These are phyloP conservation scores for Drosophila yooni DNA, from an alignment of 2,888 invertebrate genomes.

Conservation along the genomic window DNA sequence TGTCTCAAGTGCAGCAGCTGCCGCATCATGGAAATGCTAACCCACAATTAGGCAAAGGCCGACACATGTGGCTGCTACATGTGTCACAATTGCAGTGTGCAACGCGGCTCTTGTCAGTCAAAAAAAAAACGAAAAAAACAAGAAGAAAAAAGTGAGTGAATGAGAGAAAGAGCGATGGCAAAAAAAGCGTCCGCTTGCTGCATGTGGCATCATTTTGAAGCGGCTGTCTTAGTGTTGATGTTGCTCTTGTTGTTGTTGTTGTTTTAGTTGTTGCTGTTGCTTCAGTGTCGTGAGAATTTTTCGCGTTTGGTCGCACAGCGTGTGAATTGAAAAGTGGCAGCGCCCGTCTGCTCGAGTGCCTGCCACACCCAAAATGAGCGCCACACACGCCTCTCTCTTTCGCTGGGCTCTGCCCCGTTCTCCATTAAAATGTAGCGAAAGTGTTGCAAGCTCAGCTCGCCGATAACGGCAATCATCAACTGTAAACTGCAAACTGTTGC, in stretches of 20 bases:
- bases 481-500: slow-evolving; percentile 54
- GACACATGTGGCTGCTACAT: slow-evolving; percentile 62
- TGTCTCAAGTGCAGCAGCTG: slow-evolving; percentile 19
- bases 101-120: slow-evolving; percentile 52
- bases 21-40: slow-evolving; percentile 53
- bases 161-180: slow-evolving; percentile 22
- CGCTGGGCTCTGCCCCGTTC: slow-evolving; percentile 7
- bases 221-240: slow-evolving; percentile 54
- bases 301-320: slow-evolving; percentile 81
- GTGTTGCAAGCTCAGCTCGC: slow-evolving; percentile 58
- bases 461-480: slow-evolving; percentile 19
- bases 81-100: slow-evolving; percentile 62
- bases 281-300: slow-evolving; percentile 83
- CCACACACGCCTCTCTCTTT: slow-evolving; percentile 19
- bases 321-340: slow-evolving; percentile 76
- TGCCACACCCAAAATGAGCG: slow-evolving; percentile 40
- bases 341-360: slow-evolving; percentile 19
- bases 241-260: slow-evolving; percentile 26
- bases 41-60: slow-evolving; percentile 70
- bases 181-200: slow-evolving; percentile 41
- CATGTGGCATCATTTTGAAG: slow-evolving; percentile 67
- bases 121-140: slow-evolving; percentile 20
- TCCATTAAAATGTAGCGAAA: slow-evolving; percentile 62
- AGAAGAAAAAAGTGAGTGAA: slow-evolving; percentile 53
- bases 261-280: slow-evolving; percentile 53